Evolutionary conservation across 64 coral and sea anemone genomes (phyloP).

Genomic region (Cladopsammia gracilis): DNA sequence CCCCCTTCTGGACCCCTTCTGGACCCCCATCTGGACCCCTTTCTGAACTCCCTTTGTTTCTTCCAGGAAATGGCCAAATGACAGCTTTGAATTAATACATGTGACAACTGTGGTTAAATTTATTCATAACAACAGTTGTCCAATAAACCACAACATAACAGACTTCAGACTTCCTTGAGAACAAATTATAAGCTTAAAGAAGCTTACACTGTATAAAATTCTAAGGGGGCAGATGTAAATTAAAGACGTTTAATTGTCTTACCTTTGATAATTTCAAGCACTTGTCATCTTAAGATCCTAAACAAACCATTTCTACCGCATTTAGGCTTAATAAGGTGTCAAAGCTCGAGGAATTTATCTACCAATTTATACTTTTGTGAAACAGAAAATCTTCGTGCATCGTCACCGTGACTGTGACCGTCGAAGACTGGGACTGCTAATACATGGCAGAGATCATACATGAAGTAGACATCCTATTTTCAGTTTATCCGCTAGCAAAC

Average conservation of each 20-base stretch:
- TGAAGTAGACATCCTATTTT: not conserved
- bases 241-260: not conserved
- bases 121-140: no score
- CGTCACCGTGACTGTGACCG: not conserved
- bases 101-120: no score
- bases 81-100: no score
- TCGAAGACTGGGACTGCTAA: not conserved
- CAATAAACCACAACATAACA: no score
- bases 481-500: not conserved
- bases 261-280: not conserved
- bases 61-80: no score
- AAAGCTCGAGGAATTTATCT: not conserved
- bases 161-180: no score
- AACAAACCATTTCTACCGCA: not conserved
- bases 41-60: no score
- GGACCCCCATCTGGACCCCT: no score
- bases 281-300: slow-evolving; percentile 7
- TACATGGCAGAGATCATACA: not conserved
- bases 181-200: no score
- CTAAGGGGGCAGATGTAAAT: not conserved
- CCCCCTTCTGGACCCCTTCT: no score
- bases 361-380: not conserved
- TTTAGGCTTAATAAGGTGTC: not conserved
- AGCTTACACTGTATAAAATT: not conserved
- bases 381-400: not conserved